These are phyloP conservation scores for Stichodactyla helianthus DNA, from an alignment of 64 coral and sea anemone species.

Conservation along the genomic window DNA sequence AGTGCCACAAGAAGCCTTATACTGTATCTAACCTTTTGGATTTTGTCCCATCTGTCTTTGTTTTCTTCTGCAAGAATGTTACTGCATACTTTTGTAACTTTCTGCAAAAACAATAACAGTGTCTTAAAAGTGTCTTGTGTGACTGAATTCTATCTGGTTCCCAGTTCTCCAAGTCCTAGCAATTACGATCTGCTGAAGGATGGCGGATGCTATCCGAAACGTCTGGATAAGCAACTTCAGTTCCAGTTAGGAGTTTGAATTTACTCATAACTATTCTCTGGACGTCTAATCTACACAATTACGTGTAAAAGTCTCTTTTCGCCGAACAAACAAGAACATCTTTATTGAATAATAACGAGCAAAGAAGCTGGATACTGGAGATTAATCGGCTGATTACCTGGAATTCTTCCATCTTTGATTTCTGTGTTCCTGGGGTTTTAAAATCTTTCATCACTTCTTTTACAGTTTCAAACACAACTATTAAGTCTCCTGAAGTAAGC, in stretches of 20 bases:
- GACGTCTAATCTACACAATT: too few species aligned
- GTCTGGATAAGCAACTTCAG: too few species aligned
- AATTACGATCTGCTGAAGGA: too few species aligned
- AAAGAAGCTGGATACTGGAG: too few species aligned
- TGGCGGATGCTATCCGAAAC: too few species aligned
- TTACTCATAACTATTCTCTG: too few species aligned
- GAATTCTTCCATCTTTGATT: slow-evolving; percentile 2
- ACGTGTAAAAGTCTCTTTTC: too few species aligned
- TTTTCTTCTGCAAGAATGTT: slow-evolving; percentile 44
- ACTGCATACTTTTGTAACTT: slow-evolving; percentile 19
- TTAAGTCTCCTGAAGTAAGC: slow-evolving; percentile 13
- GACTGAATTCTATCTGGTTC: background rate
- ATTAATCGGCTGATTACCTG: background rate
- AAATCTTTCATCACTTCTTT: background rate
- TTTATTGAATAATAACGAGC: too few species aligned
- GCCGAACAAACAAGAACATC: too few species aligned
- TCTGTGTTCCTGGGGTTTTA: slow-evolving; percentile 10
- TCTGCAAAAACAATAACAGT: background rate
- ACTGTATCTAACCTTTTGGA: slow-evolving; percentile 30
- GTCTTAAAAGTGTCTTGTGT: background rate
- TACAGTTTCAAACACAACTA: slow-evolving; percentile 1
- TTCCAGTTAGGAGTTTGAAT: too few species aligned
- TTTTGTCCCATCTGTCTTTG: slow-evolving; percentile 33
- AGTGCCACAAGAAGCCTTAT: too few species aligned
- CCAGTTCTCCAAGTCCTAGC: too few species aligned